A percentile compares a stretch with the other conserved stretches of the same genome.
These are phyloP conservation scores for Eupithecia pulchellata DNA, from an alignment of 2,888 invertebrate genomes.

Conservation along the genomic window DNA sequence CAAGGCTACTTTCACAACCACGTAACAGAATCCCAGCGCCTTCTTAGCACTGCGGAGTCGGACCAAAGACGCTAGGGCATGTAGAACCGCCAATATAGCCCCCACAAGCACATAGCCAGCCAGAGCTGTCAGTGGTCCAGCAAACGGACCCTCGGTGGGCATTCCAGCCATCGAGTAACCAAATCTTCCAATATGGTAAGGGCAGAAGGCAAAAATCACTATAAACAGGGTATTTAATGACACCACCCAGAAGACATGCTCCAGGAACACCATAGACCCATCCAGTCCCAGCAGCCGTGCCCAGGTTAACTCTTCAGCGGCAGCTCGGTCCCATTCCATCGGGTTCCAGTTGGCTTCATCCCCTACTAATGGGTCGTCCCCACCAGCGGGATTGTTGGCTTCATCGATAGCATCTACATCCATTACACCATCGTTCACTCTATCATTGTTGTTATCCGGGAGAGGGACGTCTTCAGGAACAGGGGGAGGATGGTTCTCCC, in stretches of 20 bases:
- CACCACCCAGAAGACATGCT: conserved; percentile 99
- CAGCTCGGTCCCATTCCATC: conserved; percentile 99
- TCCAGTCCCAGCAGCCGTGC: conserved; percentile 97
- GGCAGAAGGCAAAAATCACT: conserved; percentile 98
- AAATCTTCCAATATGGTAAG: conserved; percentile 96
- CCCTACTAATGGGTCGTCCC: conserved; percentile 85
- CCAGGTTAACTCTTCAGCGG: conserved; percentile 99
- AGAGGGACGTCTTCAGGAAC: conserved; percentile 77
- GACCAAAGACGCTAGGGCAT: conserved; percentile 92
- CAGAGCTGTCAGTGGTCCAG: conserved; percentile 95
- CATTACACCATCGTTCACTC: conserved; percentile 69
- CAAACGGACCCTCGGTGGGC: conserved; percentile 91
- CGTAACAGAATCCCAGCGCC: conserved; percentile 96
- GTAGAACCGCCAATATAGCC: conserved; percentile 91
- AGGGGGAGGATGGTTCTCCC: conserved; percentile 86
- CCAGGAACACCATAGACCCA: conserved; percentile 97
- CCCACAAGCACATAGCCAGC: conserved; percentile 97
- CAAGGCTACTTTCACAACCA: conserved; percentile 95
- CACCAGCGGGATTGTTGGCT: conserved; percentile 65
- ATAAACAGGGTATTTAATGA: conserved; percentile 98
- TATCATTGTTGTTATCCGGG: conserved; percentile 81
- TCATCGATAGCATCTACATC: conserved; percentile 70
- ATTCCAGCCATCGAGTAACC: conserved; percentile 88
- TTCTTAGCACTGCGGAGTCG: conserved; percentile 92
- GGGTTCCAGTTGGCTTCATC: conserved; percentile 98